Evolutionary conservation across 2,113 vertebrate species (phyloP).

Genomic region (Rhinoderma darwinii): DNA sequence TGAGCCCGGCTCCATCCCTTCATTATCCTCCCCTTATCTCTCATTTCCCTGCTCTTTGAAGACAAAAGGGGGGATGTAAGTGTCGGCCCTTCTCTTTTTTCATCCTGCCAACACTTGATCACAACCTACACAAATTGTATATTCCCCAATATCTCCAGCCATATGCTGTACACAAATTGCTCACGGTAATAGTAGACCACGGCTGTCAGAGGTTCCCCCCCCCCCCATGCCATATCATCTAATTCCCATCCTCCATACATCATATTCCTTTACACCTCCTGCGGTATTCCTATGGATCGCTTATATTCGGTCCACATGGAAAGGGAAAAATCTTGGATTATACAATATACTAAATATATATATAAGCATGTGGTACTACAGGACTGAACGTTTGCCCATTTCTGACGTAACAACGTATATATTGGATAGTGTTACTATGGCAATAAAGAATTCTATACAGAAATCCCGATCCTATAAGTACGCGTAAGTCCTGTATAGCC

Average conservation of each 20-base stretch:
- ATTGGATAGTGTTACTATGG: constrained; percentile 38
- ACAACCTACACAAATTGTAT: constrained; percentile 12
- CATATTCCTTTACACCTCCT: too few species aligned
- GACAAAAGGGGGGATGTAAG: constrained; percentile 23
- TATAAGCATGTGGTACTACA: not conserved
- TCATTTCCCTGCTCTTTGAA: constrained; percentile 8
- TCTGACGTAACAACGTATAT: not conserved
- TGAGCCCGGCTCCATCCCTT: constrained; percentile 13
- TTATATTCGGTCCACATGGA: too few species aligned
- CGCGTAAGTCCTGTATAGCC: not conserved
- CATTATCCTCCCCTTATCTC: constrained; percentile 30
- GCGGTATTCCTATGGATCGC: not conserved
- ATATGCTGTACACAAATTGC: not conserved
- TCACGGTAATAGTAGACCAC: not conserved
- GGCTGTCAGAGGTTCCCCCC: not conserved
- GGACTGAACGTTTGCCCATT: not conserved
- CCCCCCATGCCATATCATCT: not conserved
- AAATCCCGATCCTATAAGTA: not conserved
- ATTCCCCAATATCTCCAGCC: not conserved
- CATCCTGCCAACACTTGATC: constrained; percentile 14
- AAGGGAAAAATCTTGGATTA: too few species aligned
- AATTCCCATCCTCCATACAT: not conserved
- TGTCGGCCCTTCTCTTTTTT: not conserved
- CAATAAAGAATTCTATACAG: constrained; percentile 12
- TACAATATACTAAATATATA: too few species aligned